Percentiles rank a stretch among this genome's conserved stretches.
Conservation (phyloP, 2,888 invertebrate species). For the Pristionchus fissidentatus region DNA sequence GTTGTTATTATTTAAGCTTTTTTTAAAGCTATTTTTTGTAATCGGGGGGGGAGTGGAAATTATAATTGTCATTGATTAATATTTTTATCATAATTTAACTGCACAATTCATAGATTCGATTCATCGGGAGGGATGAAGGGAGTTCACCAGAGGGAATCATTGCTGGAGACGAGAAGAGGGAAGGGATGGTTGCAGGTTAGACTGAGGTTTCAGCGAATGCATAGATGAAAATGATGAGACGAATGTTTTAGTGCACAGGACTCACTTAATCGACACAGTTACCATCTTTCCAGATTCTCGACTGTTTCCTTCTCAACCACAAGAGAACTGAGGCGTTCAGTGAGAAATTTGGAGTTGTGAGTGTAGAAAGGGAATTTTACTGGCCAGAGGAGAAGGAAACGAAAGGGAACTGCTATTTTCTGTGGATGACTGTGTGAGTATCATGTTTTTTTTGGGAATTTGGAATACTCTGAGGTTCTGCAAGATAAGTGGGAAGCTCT, state of each 20-base stretch:
- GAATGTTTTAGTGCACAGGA: no score
- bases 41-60: no score
- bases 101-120: background rate
- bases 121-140: background rate
- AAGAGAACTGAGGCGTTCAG: background rate
- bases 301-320: background rate
- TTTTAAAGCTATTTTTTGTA: no score
- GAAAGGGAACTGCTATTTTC: background rate
- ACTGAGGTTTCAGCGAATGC: background rate
- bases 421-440: slow-evolving; percentile 9
- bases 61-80: no score
- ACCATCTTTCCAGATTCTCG: background rate
- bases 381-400: background rate
- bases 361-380: background rate
- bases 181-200: background rate
- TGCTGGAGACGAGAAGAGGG: background rate
- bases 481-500: no score
- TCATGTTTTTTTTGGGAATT: no score
- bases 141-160: background rate
- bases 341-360: background rate
- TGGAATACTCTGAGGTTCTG: no score
- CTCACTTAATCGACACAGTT: no score
- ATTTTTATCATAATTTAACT: no score
- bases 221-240: no score
- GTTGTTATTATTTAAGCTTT: no score